Conservation (phyloP, 2,888 invertebrate species). For the Folsomia candida region DNA sequence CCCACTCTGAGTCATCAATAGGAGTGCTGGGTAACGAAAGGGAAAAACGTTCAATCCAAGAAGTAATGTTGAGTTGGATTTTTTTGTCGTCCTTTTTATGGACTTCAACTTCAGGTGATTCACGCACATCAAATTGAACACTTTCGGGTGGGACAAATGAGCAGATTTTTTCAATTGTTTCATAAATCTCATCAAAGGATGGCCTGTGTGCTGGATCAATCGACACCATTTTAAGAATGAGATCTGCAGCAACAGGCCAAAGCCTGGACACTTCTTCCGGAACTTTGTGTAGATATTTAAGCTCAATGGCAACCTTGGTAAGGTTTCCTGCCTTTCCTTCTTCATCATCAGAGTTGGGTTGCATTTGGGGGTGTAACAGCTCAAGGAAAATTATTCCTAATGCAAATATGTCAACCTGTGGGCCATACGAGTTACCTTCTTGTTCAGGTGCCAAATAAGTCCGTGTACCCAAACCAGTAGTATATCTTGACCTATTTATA, state of each 20-base stretch:
- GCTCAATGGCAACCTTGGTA: not conserved
- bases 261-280: not conserved
- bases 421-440: not conserved
- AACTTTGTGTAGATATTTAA: not conserved
- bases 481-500: not conserved
- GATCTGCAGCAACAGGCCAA: not conserved
- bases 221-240: constrained; percentile 4
- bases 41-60: no score
- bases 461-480: not conserved
- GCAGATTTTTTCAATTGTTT: no score
- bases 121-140: not conserved
- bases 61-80: no score
- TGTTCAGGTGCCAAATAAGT: constrained; percentile 7
- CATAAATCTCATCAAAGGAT: not conserved
- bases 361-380: not conserved
- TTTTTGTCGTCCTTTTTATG: no score
- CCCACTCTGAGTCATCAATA: no score
- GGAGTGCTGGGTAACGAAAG: no score
- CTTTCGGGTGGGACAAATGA: no score
- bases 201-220: not conserved
- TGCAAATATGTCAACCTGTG: constrained; percentile 1
- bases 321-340: not conserved
- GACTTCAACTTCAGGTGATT: no score
- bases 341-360: not conserved
- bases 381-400: constrained; percentile 6